Base-by-base conservation (phyloP, 2,113 vertebrate species). In the Zapus hudsonius region DNA sequence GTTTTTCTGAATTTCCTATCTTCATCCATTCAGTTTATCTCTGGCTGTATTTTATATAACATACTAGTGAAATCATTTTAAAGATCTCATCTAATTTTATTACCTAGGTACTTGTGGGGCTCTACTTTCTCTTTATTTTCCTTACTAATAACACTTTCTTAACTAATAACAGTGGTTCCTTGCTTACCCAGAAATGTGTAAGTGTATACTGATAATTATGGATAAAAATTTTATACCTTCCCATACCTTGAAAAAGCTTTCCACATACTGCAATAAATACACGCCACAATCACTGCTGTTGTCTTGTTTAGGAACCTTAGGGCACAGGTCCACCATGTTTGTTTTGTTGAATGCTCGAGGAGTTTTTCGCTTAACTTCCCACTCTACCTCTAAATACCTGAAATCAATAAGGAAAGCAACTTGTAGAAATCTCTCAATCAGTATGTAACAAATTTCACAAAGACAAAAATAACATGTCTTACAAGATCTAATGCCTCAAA, bases 281-380 rank as follows among this genome's bases (percentile, higher is more conserved):
- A 99, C 98, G 27, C 99, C 99, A 93, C 99, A 99, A 95, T 99
- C 99, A 88, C 99, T 99, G 97, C 98, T 99, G 96, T 99, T 99
- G 96, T 99, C 98, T 96, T 99, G 99, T 87, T 99, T 99, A 75
- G 99, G 99, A 89, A 99, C 99, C 95, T 98, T 98, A 92, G 99
- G 99, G 95, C 98, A 98, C 0, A 99, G 98, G 82, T 98, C 98
- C 87, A 98, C 96, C 98, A 99, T 98, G 69, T 97, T 98, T 78
- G 99, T 98, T 64, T 98, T 98, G 96, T 80, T 98, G 94, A 99
- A 99, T 79, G 98, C 98, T 61, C 98, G 97, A 0, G 61, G 88
- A 0, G 98, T 98, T 95, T 99, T 98, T 74, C 97, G 96, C 91
- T 99, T 99, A 29, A 98, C 98, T 96, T 99, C 98, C 99, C 99